Evolutionary conservation across 2,113 vertebrate genomes (phyloP).

Genomic region (Mesocricetus auratus): DNA sequence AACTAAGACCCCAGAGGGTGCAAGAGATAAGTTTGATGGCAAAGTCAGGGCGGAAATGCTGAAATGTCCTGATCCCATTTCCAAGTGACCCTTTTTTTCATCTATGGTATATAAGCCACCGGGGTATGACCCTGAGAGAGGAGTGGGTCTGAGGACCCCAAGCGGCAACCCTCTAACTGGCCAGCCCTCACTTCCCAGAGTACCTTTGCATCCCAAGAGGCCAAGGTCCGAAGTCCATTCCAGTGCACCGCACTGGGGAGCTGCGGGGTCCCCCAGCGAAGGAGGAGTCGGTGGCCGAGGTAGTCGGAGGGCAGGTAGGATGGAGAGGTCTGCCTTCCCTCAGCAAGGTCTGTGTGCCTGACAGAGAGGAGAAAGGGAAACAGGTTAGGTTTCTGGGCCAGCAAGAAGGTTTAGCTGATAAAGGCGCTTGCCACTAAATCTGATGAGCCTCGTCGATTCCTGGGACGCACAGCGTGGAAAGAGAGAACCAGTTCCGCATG

Average conservation of each 20-base stretch:
- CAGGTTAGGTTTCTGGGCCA: slow-evolving; percentile 7
- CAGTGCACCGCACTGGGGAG: slow-evolving; percentile 72
- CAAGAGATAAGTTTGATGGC: no score
- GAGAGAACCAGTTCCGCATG: neutral
- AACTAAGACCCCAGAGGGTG: neutral
- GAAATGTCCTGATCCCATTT: neutral
- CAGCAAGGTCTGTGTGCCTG: slow-evolving; percentile 83
- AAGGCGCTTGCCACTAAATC: neutral
- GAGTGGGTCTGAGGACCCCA: neutral
- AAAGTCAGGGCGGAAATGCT: neutral
- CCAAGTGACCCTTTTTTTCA: neutral
- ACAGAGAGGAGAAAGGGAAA: slow-evolving; percentile 71
- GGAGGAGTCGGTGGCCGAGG: neutral
- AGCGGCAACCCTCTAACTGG: neutral
- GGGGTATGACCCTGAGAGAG: neutral
- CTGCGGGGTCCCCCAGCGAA: neutral
- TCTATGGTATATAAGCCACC: neutral
- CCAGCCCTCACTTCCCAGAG: neutral
- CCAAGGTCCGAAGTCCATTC: slow-evolving; percentile 85
- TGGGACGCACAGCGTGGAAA: neutral
- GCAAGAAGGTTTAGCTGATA: neutral
- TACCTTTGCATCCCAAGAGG: slow-evolving; percentile 87
- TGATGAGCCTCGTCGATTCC: neutral
- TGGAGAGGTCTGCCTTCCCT: slow-evolving; percentile 78
- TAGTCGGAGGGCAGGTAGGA: slow-evolving; percentile 53